These are phyloP conservation scores for Orthonevra nobilis DNA, from an alignment of 2,888 invertebrate genomes.

Conservation along the genomic window DNA sequence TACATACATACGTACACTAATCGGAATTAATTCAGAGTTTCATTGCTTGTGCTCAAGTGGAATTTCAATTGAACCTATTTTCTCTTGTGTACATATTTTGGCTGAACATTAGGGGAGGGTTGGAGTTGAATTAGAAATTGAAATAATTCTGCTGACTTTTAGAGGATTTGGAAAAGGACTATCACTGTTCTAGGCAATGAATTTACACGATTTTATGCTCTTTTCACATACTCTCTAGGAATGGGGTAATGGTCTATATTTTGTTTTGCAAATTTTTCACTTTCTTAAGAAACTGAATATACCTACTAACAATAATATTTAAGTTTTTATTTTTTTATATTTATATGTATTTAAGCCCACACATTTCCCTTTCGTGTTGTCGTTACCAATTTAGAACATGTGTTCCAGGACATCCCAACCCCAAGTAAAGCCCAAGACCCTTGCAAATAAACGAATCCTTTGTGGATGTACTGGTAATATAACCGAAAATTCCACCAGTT, in stretches of 20 bases:
- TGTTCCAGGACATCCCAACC: constrained; percentile 15
- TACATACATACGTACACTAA: constrained; percentile 57
- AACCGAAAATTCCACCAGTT: constrained; percentile 34
- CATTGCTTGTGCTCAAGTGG: constrained; percentile 49
- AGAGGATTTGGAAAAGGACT: too few species aligned
- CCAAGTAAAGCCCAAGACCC: constrained; percentile 9
- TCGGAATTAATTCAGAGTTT: constrained; percentile 62
- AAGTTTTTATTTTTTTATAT: too few species aligned
- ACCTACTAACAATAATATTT: too few species aligned
- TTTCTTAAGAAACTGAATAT: too few species aligned
- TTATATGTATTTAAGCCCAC: too few species aligned
- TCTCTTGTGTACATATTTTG: neutral
- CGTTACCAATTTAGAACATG: constrained; percentile 34
- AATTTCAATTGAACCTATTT: constrained; percentile 58
- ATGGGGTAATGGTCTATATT: too few species aligned
- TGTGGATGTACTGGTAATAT: neutral
- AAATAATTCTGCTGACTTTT: too few species aligned
- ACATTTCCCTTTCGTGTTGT: neutral
- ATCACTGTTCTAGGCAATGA: too few species aligned
- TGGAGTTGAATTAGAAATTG: too few species aligned
- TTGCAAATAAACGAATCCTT: neutral
- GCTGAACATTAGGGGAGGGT: neutral
- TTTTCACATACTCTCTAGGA: too few species aligned
- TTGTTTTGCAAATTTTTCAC: too few species aligned
- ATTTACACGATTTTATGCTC: too few species aligned